Evolutionary conservation across 2,113 vertebrate genomes (phyloP).

Genomic region (Pteronura brasiliensis): DNA sequence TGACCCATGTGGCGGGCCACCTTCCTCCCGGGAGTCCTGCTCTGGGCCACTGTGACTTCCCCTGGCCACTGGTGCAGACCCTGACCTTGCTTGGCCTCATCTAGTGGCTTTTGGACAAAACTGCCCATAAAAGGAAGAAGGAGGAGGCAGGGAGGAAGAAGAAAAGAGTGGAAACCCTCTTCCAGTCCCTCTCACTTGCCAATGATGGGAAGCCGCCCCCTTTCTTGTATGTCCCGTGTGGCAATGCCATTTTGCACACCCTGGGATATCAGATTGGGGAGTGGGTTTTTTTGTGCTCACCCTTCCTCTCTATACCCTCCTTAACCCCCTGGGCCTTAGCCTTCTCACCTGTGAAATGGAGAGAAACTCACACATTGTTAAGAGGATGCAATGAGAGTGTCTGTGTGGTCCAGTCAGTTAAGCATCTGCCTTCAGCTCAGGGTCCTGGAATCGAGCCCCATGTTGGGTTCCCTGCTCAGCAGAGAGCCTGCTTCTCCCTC

Average conservation of each 20-base stretch:
- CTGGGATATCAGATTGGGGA: background rate
- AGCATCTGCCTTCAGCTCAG: background rate
- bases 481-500: background rate
- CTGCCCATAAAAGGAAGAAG: background rate
- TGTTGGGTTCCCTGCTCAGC: background rate
- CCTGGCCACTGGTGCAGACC: background rate
- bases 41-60: background rate
- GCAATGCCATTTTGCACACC: background rate
- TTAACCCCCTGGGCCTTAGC: background rate
- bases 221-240: background rate
- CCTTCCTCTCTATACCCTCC: background rate
- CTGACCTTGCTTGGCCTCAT: background rate
- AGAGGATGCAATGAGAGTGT: background rate
- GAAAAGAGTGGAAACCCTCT: background rate
- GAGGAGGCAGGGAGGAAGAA: background rate
- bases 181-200: background rate
- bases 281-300: background rate
- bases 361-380: background rate
- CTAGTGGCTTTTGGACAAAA: background rate
- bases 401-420: background rate
- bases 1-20: too few species aligned
- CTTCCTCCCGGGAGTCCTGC: background rate
- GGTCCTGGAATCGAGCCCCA: background rate
- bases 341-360: background rate
- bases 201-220: background rate